phyloP scores from a whole-genome alignment of 2,113 vertebrate species.

The Stigmatopora nigra region DNA sequence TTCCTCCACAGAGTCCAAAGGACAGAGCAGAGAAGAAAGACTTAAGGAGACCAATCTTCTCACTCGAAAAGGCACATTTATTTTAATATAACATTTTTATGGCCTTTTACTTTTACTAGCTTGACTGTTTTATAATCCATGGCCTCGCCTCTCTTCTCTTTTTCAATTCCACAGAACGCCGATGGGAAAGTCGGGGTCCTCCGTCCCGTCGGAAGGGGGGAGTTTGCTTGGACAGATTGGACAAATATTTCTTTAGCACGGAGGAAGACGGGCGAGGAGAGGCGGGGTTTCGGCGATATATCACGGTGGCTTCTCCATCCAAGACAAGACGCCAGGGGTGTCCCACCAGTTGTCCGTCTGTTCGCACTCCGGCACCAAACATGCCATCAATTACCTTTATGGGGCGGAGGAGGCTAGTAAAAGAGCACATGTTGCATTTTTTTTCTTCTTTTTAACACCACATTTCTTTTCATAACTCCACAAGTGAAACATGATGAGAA shows the following conservation, averaged over 20 bases:
- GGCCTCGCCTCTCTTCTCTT: slow-evolving; percentile 31
- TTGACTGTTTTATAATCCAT: slow-evolving; percentile 14
- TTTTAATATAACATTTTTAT: neutral
- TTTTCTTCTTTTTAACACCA: slow-evolving; percentile 1
- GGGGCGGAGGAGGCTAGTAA: slow-evolving; percentile 24
- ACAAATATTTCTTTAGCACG: slow-evolving; percentile 74
- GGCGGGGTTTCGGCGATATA: slow-evolving; percentile 42
- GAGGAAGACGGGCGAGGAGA: slow-evolving; percentile 20
- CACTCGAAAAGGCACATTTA: neutral
- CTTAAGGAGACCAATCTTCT: neutral
- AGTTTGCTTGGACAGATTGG: slow-evolving; percentile 70
- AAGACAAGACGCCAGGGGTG: slow-evolving; percentile 34
- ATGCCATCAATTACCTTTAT: slow-evolving; percentile 61
- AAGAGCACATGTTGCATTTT: slow-evolving; percentile 31
- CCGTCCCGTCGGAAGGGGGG: slow-evolving; percentile 53
- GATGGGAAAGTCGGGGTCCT: slow-evolving; percentile 67
- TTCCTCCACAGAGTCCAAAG: no score
- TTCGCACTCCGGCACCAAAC: slow-evolving; percentile 51
- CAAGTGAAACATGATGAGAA: slow-evolving; percentile 4
- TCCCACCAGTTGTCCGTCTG: slow-evolving; percentile 56
- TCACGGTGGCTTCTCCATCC: slow-evolving; percentile 42
- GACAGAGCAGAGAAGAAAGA: no score
- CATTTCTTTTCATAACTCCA: slow-evolving; percentile 4
- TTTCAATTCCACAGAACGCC: slow-evolving; percentile 36
- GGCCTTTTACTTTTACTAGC: slow-evolving; percentile 39